Percentiles rank a stretch among this genome's conserved stretches.
phyloP scores from a whole-genome alignment of 2,797 vertebrate genomes.

The Epinephelus malabaricus region DNA sequence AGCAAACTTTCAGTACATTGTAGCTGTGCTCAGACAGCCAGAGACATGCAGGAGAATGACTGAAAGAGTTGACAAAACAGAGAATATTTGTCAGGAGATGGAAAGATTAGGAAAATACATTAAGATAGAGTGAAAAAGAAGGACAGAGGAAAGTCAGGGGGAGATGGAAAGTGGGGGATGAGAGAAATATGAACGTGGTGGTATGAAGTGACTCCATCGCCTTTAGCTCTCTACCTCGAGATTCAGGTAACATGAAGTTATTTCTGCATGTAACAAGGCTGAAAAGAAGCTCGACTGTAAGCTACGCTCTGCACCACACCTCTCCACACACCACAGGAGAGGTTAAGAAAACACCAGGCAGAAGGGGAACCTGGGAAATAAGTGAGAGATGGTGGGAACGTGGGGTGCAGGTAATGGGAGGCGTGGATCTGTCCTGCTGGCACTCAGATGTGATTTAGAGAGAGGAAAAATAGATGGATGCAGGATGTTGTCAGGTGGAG shows the following conservation, averaged over 20 bases:
- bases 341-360: slow-evolving; percentile 7
- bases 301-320: too few relatives aligned
- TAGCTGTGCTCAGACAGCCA: slow-evolving; percentile 1
- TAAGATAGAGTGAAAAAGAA: neutral
- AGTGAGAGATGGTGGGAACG: slow-evolving; percentile 47
- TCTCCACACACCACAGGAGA: neutral
- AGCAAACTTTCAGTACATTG: neutral
- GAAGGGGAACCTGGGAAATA: slow-evolving; percentile 40
- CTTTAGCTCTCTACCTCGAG: slow-evolving; percentile 14
- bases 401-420: slow-evolving; percentile 51
- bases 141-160: neutral
- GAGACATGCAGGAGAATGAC: neutral
- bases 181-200: slow-evolving; percentile 21
- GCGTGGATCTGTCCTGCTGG: slow-evolving; percentile 41
- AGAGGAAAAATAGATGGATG: slow-evolving; percentile 6
- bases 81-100: neutral
- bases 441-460: slow-evolving; percentile 53
- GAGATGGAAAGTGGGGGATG: neutral
- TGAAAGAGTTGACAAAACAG: neutral
- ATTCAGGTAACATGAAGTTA: slow-evolving; percentile 4
- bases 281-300: neutral
- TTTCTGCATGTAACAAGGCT: slow-evolving; percentile 22
- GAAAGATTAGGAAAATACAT: neutral
- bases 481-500: neutral
- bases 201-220: neutral